Conservation (phyloP, 1,140 invertebrate genomes). For the Drosophila aff. region DNA sequence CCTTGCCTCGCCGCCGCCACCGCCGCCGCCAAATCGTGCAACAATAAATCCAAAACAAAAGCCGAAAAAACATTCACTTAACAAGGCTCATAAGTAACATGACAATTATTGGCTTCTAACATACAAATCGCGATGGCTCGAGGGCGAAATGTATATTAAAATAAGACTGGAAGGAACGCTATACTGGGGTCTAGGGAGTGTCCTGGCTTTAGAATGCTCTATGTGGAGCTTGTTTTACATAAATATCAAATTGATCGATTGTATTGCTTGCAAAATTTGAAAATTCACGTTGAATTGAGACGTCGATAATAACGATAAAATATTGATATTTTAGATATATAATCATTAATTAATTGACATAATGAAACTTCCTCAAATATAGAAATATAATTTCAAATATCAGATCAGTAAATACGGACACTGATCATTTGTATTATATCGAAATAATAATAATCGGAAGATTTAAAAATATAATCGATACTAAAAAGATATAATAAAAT, state of each 20-base stretch:
- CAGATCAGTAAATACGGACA: too few species aligned
- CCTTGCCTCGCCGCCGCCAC: neutral
- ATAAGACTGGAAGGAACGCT: neutral
- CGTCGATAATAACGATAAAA: too few species aligned
- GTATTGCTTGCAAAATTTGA: neutral
- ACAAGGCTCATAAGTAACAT: conserved; percentile 28
- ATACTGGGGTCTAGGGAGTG: neutral
- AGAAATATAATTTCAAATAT: too few species aligned
- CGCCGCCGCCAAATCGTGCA: conserved; percentile 12
- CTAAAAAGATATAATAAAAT: too few species aligned
- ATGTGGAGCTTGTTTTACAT: neutral
- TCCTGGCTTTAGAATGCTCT: too few species aligned
- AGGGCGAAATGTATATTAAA: conserved; percentile 8
- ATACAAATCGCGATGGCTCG: conserved; percentile 4
- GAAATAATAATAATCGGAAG: too few species aligned
- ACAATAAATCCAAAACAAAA: conserved; percentile 36
- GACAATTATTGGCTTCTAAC: conserved; percentile 33
- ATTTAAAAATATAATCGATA: too few species aligned
- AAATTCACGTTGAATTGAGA: too few species aligned
- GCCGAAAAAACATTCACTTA: conserved; percentile 23
- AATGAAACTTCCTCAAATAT: too few species aligned
- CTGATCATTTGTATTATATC: too few species aligned
- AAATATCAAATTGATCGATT: neutral
- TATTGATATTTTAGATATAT: too few species aligned
- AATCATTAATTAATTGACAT: too few species aligned